phyloP scores from a whole-genome alignment of 2,113 vertebrate species.

The Raja brachyura region DNA sequence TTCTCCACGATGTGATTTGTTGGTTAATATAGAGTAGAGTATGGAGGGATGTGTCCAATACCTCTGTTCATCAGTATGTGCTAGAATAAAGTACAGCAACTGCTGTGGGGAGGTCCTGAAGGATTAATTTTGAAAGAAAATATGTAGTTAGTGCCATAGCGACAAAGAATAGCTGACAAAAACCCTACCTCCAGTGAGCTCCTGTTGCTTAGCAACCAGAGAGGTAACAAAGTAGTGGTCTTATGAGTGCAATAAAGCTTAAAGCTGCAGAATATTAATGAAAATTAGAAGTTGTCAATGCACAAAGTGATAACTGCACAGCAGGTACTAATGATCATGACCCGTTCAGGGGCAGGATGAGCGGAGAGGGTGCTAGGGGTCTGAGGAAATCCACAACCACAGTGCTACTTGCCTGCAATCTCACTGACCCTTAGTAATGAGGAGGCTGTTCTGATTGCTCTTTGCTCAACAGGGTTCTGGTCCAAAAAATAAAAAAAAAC shows the following conservation, averaged over 20 bases:
- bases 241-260: constrained; percentile 7
- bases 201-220: constrained; percentile 23
- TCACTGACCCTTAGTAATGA: not conserved
- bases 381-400: not conserved
- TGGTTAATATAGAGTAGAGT: not conserved
- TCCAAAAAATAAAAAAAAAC: not conserved
- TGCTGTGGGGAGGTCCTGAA: not conserved
- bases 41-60: not conserved
- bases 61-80: not conserved
- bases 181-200: not conserved
- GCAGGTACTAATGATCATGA: not conserved
- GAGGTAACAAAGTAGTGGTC: not conserved
- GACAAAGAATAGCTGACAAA: constrained; percentile 15
- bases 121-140: constrained; percentile 2
- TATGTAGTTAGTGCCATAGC: not conserved
- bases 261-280: not conserved
- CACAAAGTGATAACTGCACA: not conserved
- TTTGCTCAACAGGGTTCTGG: not conserved
- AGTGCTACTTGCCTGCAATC: not conserved
- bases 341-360: no score
- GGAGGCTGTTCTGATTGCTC: not conserved
- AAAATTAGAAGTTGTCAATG: not conserved
- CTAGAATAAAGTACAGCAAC: not conserved
- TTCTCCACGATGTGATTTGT: not conserved
- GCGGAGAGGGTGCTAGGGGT: not conserved